phyloP scores from a whole-genome alignment of 2,113 vertebrate species.

The Tringa solitaria region DNA sequence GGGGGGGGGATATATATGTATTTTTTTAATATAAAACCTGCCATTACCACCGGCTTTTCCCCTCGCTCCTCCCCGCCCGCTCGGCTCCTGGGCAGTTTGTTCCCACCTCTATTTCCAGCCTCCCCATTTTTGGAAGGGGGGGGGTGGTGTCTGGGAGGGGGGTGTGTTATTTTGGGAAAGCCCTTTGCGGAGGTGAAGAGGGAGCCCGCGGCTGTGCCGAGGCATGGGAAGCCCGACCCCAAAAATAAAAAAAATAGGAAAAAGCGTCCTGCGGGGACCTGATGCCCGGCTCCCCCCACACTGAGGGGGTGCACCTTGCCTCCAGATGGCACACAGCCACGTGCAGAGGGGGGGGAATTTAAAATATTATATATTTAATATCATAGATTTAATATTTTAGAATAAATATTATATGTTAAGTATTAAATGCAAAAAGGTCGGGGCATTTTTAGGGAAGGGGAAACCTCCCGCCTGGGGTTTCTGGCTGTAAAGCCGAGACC shows the following conservation, averaged over 20 bases:
- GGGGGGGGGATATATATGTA: neutral
- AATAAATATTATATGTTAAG: neutral
- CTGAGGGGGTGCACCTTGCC: neutral
- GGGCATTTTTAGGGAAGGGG: neutral
- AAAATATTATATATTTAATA: neutral
- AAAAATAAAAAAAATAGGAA: neutral
- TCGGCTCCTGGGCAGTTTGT: neutral
- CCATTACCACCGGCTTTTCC: neutral
- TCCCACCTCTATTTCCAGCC: neutral
- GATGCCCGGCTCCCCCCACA: too few relatives aligned
- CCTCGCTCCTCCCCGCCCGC: neutral
- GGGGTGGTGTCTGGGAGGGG: too few relatives aligned
- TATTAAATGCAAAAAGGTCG: neutral
- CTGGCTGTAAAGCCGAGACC: neutral
- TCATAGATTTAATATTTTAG: neutral
- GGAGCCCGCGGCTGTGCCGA: neutral
- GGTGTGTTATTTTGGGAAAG: neutral
- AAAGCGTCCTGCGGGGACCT: neutral
- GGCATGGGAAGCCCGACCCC: neutral
- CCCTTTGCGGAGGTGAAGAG: neutral
- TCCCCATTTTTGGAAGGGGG: neutral
- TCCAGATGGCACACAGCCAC: neutral
- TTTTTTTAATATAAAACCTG: neutral
- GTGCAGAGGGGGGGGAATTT: neutral
- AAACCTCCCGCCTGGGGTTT: neutral